A percentile compares a stretch with the other conserved stretches of the same genome.
Evolutionary conservation across 2,888 invertebrate species (phyloP).

Genomic region (Hesperia comma): DNA sequence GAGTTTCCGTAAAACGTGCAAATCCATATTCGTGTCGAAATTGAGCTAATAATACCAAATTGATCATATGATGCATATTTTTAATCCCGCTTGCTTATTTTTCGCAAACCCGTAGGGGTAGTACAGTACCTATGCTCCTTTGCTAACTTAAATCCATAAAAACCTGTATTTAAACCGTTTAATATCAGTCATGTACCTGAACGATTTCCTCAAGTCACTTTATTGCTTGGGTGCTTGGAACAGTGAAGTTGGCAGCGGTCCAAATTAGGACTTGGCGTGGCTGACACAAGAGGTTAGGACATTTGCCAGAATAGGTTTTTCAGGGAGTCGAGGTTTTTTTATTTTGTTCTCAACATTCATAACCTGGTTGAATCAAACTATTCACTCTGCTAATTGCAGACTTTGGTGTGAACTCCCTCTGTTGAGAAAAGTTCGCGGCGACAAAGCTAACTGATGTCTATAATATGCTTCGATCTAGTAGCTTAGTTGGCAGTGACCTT

Average conservation of each 20-base stretch:
- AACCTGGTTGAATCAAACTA: background rate
- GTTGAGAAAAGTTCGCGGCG: background rate
- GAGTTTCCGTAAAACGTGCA: too few relatives aligned
- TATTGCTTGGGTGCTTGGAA: constrained; percentile 20
- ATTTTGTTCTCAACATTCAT: constrained; percentile 9
- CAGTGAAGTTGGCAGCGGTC: constrained; percentile 38
- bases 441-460: background rate
- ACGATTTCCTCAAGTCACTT: constrained; percentile 19
- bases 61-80: too few relatives aligned
- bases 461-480: too few relatives aligned
- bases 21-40: too few relatives aligned
- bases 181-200: constrained; percentile 16
- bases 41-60: too few relatives aligned
- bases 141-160: too few relatives aligned
- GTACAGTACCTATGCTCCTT: too few relatives aligned
- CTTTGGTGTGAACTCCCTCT: background rate
- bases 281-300: constrained; percentile 39
- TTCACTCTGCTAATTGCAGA: background rate
- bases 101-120: too few relatives aligned
- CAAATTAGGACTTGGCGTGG: constrained; percentile 41
- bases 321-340: constrained; percentile 9
- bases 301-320: constrained; percentile 39
- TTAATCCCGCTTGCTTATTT: too few relatives aligned
- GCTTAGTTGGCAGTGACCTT: too few relatives aligned
- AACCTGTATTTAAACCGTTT: background rate